Base-by-base conservation (phyloP, 2,113 vertebrate species). In the Triplophysa tibetana region DNA sequence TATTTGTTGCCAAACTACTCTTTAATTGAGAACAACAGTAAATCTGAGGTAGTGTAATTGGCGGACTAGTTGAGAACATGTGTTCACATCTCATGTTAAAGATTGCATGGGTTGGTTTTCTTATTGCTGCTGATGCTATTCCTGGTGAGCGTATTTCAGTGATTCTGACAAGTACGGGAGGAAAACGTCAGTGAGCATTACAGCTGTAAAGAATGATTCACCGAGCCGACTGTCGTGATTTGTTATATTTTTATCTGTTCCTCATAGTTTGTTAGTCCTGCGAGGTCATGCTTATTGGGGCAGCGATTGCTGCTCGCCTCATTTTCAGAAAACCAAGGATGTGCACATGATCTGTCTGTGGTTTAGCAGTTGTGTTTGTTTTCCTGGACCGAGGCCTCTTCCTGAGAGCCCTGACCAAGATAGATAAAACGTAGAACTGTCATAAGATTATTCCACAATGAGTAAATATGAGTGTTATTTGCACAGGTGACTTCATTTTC, bases 11-110 rank as follows among this genome's bases (percentile, higher is more conserved):
- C 94, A 96, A 94, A 93, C 92, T 89, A 91, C 92, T 92, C 91
- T 94, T 93, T 94, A 94, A 96, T 94, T 94, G 94, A 93, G 91
- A 93, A 92, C 91, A 93, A 94, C 92, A 94, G 93, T 93, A 95
- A 96, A 95, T 95, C 87, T 92, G 91, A 94, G 93, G 94, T 82
- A 78, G 82, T 88, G 85, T 88, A 88, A 90, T 92, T 91, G 88
- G 89, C 84, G 84, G 83, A 89, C 87, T 89, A 89, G 85, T 88
- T 89, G 86, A 89, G 88, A 91, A 89, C 89, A 91, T 90, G 90
- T 91, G 90, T 84, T 86, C 70, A 66, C 85, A 85, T 90, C 86
- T 82, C 80, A 52, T 85, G 84, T 87, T 52, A 48, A 86, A 85
- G 84, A 87, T 85, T 50, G 79, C 87, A 84, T 84, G 86, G 12